Evolutionary conservation across 2,113 vertebrate species (phyloP), one percentile per base, ranked within the genome.

Genomic region (Narcine bancroftii): DNA sequence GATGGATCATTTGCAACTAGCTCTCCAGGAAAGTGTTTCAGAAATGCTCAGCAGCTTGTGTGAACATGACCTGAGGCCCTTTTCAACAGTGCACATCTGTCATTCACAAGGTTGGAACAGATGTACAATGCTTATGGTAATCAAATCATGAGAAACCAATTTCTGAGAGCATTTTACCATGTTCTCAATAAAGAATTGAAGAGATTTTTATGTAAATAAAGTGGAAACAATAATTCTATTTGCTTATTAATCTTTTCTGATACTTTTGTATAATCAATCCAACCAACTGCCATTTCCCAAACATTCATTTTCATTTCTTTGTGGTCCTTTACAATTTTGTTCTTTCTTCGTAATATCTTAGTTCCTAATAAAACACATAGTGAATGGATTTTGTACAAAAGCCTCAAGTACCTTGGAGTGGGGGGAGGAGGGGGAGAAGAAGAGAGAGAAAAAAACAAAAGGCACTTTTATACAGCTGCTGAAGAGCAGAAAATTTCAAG

Each of bases 1-100:
- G 81, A 85, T 0, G 6, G 33, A 85, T n/a, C 33, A 60, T 85
- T 85, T 85, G 13, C 81, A n/a, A 60, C 33, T n/a, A 0, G 2
- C 50, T 36, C 50, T 85, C 53, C 81, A 85, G 81, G 81, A 85
- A 85, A 33, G n/a, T 85, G 81, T 85, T 85, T 11, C 29, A n/a
- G 33, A 85, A 60, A 36, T 33, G 50, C 36, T 60, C 81, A 85
- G 29, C 81, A 36, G 47, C 81, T 56, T 15, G 33, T 56, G 33
- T 85, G 50, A 60, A 60, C 81, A 53, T 56, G 50, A 60, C 50
- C 15, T 13, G 50, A 56, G 81, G 50, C 81, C 33, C 15, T 19
- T 36, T 56, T 85, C 29, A 85, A 36, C 33, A n/a, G 77, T 60
- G 15, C 33, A n/a, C 50, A 60, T 85, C 33, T 56, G 11, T 19